Percentiles rank a stretch among this genome's conserved stretches.
phyloP scores from a whole-genome alignment of 2,797 vertebrate species.

The Dendrocincla fuliginosa region DNA sequence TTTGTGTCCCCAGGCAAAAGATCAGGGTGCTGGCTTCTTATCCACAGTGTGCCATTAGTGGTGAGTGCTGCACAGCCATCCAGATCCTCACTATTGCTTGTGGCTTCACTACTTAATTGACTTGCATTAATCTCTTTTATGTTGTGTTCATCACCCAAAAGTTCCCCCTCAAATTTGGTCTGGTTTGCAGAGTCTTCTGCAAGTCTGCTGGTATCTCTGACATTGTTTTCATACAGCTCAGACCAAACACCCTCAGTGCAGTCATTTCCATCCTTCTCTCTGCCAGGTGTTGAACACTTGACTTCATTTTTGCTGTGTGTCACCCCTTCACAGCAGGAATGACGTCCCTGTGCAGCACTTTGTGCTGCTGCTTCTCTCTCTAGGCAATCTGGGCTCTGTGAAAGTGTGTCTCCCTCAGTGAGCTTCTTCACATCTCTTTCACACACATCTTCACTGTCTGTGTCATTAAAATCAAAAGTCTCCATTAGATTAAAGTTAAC shows the following conservation, averaged over 20 bases:
- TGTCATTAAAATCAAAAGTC: slow-evolving; percentile 72
- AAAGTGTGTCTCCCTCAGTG: neutral
- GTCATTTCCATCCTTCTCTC: neutral
- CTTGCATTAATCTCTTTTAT: neutral
- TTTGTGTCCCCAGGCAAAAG: neutral
- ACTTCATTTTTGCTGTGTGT: neutral
- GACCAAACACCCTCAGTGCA: neutral
- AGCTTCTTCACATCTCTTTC: neutral
- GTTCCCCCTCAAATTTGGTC: neutral
- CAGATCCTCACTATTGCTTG: neutral
- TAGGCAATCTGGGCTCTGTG: neutral
- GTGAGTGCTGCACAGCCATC: neutral
- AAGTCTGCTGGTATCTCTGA: neutral
- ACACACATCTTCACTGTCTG: slow-evolving; percentile 23
- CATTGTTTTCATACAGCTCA: neutral
- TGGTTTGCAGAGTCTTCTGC: neutral
- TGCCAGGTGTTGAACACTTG: neutral
- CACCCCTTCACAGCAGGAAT: neutral
- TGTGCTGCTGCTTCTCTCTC: neutral
- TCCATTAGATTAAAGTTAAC: slow-evolving; percentile 75
- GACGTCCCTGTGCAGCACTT: neutral
- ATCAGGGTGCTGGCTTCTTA: neutral
- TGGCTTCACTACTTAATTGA: neutral
- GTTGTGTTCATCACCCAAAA: neutral
- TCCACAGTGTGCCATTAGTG: neutral